A percentile compares a stretch with the other conserved stretches of the same genome.
phyloP scores from a whole-genome alignment of 2,797 vertebrate species.

The Amphiprion clarkii region DNA sequence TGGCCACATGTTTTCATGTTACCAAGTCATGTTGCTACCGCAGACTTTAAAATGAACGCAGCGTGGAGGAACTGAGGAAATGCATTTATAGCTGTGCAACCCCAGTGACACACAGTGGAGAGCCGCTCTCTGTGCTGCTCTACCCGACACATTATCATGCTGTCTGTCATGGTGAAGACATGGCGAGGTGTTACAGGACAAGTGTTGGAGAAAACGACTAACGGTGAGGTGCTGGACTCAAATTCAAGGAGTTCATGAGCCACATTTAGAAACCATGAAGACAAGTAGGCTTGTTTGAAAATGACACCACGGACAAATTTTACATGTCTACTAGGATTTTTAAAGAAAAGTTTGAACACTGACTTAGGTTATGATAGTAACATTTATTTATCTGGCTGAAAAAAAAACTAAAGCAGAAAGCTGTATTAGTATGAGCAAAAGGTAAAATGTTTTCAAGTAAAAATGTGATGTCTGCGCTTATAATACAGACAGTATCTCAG shows the following conservation, averaged over 20 bases:
- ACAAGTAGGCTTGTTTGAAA: not conserved
- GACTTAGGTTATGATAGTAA: no score
- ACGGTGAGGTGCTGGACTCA: not conserved
- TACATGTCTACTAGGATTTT: no score
- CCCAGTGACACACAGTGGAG: slow-evolving; percentile 11
- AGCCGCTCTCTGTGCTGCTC: slow-evolving; percentile 14
- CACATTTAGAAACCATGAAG: not conserved
- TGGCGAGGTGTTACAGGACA: slow-evolving; percentile 11
- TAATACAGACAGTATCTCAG: not conserved
- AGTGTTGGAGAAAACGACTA: slow-evolving; percentile 17
- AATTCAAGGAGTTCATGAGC: not conserved
- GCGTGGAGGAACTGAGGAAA: slow-evolving; percentile 4
- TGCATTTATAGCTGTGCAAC: slow-evolving; percentile 15
- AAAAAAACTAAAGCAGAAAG: no score
- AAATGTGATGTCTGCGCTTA: not conserved
- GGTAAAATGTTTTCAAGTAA: not conserved
- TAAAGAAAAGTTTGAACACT: no score
- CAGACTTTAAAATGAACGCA: slow-evolving; percentile 14
- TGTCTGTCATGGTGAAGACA: slow-evolving; percentile 28
- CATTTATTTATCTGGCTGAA: no score
- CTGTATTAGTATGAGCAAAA: not conserved
- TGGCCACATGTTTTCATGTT: slow-evolving; percentile 10
- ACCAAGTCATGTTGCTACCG: not conserved
- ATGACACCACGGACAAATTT: not conserved
- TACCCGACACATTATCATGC: slow-evolving; percentile 33